Conservation (phyloP, 1,140 invertebrate species). For the Carposina sasakii region DNA sequence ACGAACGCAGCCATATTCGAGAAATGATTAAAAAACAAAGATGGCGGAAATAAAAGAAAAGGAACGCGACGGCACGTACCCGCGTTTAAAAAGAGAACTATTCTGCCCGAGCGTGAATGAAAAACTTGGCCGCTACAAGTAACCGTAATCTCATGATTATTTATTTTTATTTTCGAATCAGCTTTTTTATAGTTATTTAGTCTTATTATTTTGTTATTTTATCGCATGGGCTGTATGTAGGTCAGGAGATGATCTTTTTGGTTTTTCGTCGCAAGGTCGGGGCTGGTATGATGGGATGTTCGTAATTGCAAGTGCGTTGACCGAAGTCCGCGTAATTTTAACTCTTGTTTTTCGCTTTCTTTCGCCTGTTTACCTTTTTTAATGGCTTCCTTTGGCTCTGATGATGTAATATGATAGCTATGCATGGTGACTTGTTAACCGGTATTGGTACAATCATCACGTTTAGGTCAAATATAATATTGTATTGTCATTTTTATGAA, state of each 20-base stretch:
- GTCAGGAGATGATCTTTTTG: conserved; percentile 61
- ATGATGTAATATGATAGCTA: too few relatives aligned
- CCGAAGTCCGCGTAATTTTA: not conserved
- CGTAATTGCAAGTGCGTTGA: conserved; percentile 8
- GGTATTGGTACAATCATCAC: too few relatives aligned
- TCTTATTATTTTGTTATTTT: conserved; percentile 60
- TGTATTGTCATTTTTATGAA: too few relatives aligned
- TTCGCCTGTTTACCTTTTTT: too few relatives aligned
- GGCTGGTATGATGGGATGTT: conserved; percentile 17
- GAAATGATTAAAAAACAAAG: conserved; percentile 67
- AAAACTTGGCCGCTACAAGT: conserved; percentile 53
- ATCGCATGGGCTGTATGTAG: conserved; percentile 59
- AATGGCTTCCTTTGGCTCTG: too few relatives aligned
- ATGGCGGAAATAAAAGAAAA: conserved; percentile 45
- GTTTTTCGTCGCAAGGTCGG: conserved; percentile 58
- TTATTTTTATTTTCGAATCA: conserved; percentile 59
- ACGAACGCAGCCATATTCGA: conserved; percentile 64
- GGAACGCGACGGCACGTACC: conserved; percentile 55
- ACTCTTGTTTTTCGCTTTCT: too few relatives aligned
- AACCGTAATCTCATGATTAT: conserved; percentile 65
- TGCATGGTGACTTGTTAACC: too few relatives aligned
- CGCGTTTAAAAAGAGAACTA: conserved; percentile 66
- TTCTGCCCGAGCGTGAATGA: conserved; percentile 64
- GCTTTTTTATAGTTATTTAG: conserved; percentile 59
- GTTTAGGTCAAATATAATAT: too few relatives aligned